These are phyloP conservation scores for Bradypodion pumilum DNA, from an alignment of 2,797 vertebrate species.

Conservation along the genomic window DNA sequence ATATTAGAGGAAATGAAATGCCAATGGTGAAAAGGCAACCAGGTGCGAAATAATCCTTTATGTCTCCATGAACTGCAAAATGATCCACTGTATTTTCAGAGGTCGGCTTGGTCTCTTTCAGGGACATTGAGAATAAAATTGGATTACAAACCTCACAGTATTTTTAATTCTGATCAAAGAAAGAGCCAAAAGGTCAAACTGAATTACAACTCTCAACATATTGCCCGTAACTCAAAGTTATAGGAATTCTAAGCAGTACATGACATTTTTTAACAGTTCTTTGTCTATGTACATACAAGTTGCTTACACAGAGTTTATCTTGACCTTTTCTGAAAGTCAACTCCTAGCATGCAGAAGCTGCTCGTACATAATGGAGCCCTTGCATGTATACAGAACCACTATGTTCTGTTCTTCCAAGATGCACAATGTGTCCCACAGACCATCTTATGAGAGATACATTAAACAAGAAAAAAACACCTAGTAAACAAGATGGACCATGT, in stretches of 20 bases:
- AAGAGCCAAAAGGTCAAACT: neutral
- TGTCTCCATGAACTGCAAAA: neutral
- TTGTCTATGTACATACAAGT: neutral
- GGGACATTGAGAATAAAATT: neutral
- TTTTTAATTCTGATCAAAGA: no score
- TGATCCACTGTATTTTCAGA: conserved; percentile 19
- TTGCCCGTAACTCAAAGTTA: neutral
- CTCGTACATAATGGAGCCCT: neutral
- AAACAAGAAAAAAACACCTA: conserved; percentile 23
- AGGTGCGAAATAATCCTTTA: no score
- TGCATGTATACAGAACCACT: neutral
- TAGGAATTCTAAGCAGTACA: neutral
- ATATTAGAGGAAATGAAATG: neutral
- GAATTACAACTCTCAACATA: conserved; percentile 9
- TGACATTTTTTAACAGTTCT: neutral
- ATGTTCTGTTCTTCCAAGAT: neutral
- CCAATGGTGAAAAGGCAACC: no score
- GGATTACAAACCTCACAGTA: neutral
- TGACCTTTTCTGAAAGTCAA: neutral
- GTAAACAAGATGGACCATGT: conserved; percentile 23
- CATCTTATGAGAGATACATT: conserved; percentile 16
- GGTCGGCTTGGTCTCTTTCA: neutral
- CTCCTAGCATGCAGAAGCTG: neutral
- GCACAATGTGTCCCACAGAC: conserved; percentile 21
- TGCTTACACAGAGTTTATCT: neutral